Evolutionary conservation across 2,888 invertebrate species (phyloP).

Genomic region (Ecliptopera silaceata): DNA sequence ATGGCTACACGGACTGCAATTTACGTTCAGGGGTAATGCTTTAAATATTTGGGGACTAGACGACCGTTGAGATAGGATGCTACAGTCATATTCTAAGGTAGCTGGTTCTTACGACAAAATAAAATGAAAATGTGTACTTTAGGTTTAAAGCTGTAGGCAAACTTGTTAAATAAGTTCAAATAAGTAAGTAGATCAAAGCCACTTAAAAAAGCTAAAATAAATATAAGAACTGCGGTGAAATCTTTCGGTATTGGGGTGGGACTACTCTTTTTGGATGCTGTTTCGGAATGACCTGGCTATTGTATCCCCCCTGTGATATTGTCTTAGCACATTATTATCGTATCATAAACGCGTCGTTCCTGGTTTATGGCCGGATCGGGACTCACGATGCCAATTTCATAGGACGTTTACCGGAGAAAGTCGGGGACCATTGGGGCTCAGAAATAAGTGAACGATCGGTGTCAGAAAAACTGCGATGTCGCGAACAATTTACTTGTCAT

Average conservation of each 20-base stretch:
- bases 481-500: constrained; percentile 26
- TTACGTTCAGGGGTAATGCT: constrained; percentile 25
- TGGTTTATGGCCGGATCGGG: constrained; percentile 71
- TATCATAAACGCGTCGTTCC: constrained; percentile 71
- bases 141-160: no score
- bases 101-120: constrained; percentile 2
- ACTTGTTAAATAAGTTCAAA: no score
- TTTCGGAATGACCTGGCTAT: constrained; percentile 5
- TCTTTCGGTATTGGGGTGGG: no score
- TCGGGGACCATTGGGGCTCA: constrained; percentile 60
- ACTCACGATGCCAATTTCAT: constrained; percentile 78
- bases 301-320: constrained; percentile 40
- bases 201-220: no score
- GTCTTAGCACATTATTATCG: constrained; percentile 64
- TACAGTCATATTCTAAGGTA: constrained; percentile 28
- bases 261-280: not conserved
- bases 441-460: constrained; percentile 55
- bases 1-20: constrained; percentile 28
- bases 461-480: constrained; percentile 55
- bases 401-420: constrained; percentile 71
- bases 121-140: no score
- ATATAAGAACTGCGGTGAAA: no score
- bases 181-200: no score
- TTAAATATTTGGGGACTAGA: constrained; percentile 30
- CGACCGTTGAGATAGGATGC: constrained; percentile 18